phyloP scores from a whole-genome alignment of 2,113 vertebrate species.

The Eretmochelys imbricata region DNA sequence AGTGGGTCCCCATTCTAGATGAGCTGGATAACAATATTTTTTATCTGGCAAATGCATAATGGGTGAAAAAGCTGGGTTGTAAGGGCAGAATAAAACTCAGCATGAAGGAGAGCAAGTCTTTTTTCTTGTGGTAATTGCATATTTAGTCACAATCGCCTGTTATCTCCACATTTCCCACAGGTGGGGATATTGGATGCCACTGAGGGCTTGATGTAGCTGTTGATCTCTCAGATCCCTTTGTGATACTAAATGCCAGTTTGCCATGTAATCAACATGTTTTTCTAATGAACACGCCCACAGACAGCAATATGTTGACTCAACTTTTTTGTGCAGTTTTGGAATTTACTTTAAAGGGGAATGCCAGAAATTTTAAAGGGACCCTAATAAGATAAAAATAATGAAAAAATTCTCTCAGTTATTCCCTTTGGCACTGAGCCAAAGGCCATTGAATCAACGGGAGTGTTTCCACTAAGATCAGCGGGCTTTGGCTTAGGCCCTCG shows the following conservation, averaged over 20 bases:
- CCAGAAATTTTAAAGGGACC: constrained; percentile 5
- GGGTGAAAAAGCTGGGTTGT: constrained; percentile 22
- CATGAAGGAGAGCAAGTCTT: constrained; percentile 42
- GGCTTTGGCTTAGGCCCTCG: not conserved
- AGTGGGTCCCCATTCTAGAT: not conserved
- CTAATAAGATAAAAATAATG: not conserved
- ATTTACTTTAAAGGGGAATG: constrained; percentile 35
- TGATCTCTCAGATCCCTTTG: constrained; percentile 57
- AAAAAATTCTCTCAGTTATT: not conserved
- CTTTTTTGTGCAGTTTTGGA: not conserved
- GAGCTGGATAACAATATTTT: not conserved
- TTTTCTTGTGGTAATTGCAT: constrained; percentile 62
- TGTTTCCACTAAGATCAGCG: rapidly evolving
- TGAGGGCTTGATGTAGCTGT: constrained; percentile 50
- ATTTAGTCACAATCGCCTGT: constrained; percentile 67
- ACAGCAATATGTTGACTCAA: constrained; percentile 61
- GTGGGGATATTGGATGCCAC: constrained; percentile 61
- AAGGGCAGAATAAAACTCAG: constrained; percentile 30
- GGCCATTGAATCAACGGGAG: rapidly evolving
- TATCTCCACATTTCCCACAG: constrained; percentile 65
- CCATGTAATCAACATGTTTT: constrained; percentile 43
- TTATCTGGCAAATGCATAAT: not conserved
- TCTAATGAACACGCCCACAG: constrained; percentile 20
- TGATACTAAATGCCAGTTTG: constrained; percentile 57
- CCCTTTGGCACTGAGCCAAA: not conserved